Evolutionary conservation across 2,888 invertebrate species (phyloP).

Genomic region (Andrena minutula): DNA sequence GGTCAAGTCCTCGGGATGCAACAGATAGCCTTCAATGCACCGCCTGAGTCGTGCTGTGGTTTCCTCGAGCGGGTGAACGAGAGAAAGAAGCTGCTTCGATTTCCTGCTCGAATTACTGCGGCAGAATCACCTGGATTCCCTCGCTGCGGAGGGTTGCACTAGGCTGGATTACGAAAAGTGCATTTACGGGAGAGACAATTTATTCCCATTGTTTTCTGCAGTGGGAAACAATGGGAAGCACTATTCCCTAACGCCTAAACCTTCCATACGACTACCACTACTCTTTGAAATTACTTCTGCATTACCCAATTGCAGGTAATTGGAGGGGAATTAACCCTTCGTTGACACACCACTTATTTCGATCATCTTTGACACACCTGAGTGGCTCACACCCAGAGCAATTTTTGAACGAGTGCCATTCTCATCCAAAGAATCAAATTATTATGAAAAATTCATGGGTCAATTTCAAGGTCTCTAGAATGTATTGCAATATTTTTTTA

Average conservation of each 20-base stretch:
- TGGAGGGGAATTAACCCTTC: too few relatives aligned
- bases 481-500: too few relatives aligned
- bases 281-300: too few relatives aligned
- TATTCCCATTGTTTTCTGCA: neutral
- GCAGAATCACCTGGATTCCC: constrained; percentile 25
- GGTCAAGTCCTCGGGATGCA: constrained; percentile 59
- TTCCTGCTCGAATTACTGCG: constrained; percentile 34
- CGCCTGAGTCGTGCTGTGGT: neutral
- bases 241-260: neutral
- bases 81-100: constrained; percentile 36
- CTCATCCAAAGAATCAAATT: too few relatives aligned
- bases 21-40: constrained; percentile 45
- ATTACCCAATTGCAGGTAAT: too few relatives aligned
- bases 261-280: too few relatives aligned
- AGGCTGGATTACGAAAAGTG: constrained; percentile 9
- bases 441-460: too few relatives aligned
- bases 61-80: neutral
- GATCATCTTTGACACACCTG: too few relatives aligned
- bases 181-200: constrained; percentile 1
- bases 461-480: too few relatives aligned
- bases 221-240: neutral
- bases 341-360: too few relatives aligned
- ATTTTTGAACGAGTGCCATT: too few relatives aligned
- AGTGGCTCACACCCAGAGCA: too few relatives aligned
- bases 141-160: constrained; percentile 1